Base-by-base conservation (phyloP, 1,140 invertebrate species). In the Ephestia elutella region DNA sequence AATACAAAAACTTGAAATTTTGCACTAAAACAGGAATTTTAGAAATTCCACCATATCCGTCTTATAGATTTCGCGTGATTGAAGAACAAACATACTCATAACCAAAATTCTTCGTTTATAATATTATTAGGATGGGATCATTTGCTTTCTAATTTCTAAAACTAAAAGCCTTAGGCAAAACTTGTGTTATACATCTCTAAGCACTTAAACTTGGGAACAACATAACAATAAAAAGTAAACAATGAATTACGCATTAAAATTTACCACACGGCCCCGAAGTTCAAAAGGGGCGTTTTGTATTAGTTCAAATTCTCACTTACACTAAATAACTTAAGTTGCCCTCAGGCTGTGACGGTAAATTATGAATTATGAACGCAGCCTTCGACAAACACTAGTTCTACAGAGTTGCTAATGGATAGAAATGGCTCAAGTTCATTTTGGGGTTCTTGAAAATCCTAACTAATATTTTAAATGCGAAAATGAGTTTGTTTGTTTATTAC, bases 341-440 rank as follows among this genome's bases (percentile, higher is more conserved):
- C 50, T n/a, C 9, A 48, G 53, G 53, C 21, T 15, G n/a, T 38
- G 2, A 54, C 54, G 54, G 58, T 62, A 60, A 54, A 60, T 58
- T 65, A 61, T 60, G 56, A 65, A 55, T 65, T 57, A 59, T 64
- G 54, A 58, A 60, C 60, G 49, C 56, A 58, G 28, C 49, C 50
- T 61, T 60, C 58, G 59, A 60, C 56, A 58, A 65, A 65, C 53
- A 65, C 30, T 15, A 53, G 32, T 53, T 44, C 10, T 53, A 53
- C n/a, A 53, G 20, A 25, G 11, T 25, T 25, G n/a, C 9, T 15
- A 5, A 13, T 53, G 50, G 4, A 13, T 53, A 25, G 50, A 50
- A 18, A 53, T 7, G 50, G 20, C 50, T 25, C 48, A 15, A 13
- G 19, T 49, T 21, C 51, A 15, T 18, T 19, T 17, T 48, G 53